Percentiles rank a stretch among this genome's conserved stretches.
phyloP scores from a whole-genome alignment of 2,113 vertebrate species.

The Stomatorhinus ivindoensis region DNA sequence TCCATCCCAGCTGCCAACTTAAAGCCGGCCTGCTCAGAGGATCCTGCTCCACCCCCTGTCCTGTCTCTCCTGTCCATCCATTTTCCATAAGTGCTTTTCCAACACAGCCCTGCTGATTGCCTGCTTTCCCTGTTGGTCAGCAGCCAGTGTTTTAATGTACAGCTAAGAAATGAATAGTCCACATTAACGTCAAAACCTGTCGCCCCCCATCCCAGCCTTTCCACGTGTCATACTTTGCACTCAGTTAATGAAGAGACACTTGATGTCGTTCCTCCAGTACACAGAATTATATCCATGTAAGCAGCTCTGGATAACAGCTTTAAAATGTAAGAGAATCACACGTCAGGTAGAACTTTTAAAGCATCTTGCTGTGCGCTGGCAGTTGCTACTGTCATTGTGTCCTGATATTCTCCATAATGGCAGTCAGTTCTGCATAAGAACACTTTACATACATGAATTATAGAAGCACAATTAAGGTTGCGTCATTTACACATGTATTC shows the following conservation, averaged over 20 bases:
- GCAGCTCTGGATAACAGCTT: background rate
- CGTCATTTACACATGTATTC: background rate
- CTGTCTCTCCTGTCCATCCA: background rate
- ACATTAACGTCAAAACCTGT: background rate
- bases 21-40: background rate
- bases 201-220: background rate
- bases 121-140: background rate
- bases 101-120: background rate
- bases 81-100: background rate
- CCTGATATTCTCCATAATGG: background rate
- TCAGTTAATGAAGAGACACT: background rate
- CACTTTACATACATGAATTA: background rate
- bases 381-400: background rate
- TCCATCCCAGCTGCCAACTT: background rate
- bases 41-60: background rate
- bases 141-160: conserved; percentile 3
- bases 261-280: background rate
- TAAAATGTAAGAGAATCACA: background rate
- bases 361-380: background rate
- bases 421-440: background rate
- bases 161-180: background rate
- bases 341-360: background rate
- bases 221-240: background rate
- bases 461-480: background rate
- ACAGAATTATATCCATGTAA: background rate